These are phyloP conservation scores for Pocillopora verrucosa DNA, from an alignment of 64 coral and sea anemone genomes.

Conservation along the genomic window DNA sequence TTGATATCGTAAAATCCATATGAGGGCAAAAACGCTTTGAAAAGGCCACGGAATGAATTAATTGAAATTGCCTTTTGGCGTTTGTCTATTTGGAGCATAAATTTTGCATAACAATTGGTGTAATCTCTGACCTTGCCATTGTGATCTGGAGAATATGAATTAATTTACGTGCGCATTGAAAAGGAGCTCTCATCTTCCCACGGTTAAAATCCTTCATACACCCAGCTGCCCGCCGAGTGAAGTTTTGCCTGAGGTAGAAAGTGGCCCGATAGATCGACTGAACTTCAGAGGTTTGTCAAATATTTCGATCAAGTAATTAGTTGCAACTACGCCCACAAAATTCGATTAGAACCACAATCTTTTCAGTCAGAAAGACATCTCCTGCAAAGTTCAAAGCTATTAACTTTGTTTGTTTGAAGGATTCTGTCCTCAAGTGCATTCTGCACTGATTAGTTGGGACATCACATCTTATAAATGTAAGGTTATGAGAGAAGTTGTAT, in stretches of 20 bases:
- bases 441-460: too few relatives aligned
- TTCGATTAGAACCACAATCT: neutral
- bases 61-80: neutral
- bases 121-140: neutral
- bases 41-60: neutral
- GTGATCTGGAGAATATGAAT: neutral
- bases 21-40: neutral
- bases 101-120: neutral
- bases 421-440: too few relatives aligned
- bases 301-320: neutral
- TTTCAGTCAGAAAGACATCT: neutral
- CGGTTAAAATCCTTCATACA: constrained; percentile 1
- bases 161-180: neutral
- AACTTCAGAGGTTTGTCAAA: neutral
- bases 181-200: neutral
- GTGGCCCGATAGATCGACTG: too few relatives aligned
- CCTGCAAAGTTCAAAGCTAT: too few relatives aligned
- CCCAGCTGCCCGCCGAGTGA: neutral
- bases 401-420: too few relatives aligned
- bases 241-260: too few relatives aligned
- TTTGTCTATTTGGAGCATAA: neutral
- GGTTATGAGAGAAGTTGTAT: too few relatives aligned
- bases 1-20: neutral
- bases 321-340: neutral
- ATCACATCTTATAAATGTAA: too few relatives aligned